Evolutionary conservation across 1,140 invertebrate species (phyloP), one percentile per base, ranked within the genome.

Genomic region (Eumeta japonica): DNA sequence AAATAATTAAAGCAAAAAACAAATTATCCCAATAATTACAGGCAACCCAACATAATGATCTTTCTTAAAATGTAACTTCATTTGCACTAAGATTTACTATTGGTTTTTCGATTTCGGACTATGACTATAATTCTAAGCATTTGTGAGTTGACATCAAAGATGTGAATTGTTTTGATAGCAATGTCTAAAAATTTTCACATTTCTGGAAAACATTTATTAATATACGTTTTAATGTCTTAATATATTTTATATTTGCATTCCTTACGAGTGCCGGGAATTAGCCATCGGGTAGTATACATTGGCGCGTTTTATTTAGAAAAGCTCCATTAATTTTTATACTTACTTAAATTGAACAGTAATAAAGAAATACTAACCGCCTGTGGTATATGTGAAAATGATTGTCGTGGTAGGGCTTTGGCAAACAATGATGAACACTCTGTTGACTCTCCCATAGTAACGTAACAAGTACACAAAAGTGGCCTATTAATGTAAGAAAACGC

Each of bases 381-480:
- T 75, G 75, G 58, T 75, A 72, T 44, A 50, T 62, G 50, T 66
- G 60, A 57, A 63, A 66, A 53, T 52, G 53, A 52, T 50, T 62
- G 48, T 61, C 48, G 54, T 63, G 55, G 48, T 55, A 53, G n/a
- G n/a, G 61, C 49, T 47, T 68, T 41, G 63, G 66, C 45, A 78
- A 76, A 77, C 78, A 81, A 39, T 55, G 62, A 45, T 51, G 67
- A 41, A 65, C 58, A 49, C 55, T 79, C 72, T 72, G 58, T 41
- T 70, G 58, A 56, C 58, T 77, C 62, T 75, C 78, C 79, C 79
- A 81, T 79, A 82, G 54, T 48, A 81, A 59, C 29, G 71, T 68
- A 34, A 78, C 50, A 33, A 72, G 53, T 41, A 81, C 74, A 45
- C 65, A 73, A 29, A 81, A 63, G 58, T 82, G 80, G 17, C 74